Base-by-base conservation (phyloP, 2,113 vertebrate species). In the Aplodontia rufa region DNA sequence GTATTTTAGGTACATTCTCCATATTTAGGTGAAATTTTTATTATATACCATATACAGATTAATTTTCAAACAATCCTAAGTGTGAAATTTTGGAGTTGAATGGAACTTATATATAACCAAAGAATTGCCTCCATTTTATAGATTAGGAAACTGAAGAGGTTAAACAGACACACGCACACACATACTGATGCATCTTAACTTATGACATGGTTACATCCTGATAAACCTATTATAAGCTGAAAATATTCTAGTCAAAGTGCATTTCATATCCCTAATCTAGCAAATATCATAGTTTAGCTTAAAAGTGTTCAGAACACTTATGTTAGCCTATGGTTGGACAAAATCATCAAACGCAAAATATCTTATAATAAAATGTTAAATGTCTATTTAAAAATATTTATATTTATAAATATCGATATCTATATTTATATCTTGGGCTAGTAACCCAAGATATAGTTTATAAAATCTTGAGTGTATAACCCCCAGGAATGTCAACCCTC, bases 11-110 rank as follows among this genome's bases (percentile, higher is more conserved):
- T 40, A 88, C 26, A 76, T 81, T 53, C 9, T 66, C 19, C 19
- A 72, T 69, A 60, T 58, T 85, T 91, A 86, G 47, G 49, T 87
- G 11, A 83, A 89, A 55, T 32, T 80, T 92, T 96, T 93, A 86
- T 89, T 86, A 88, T 82, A 60, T 32, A 69, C 5, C 14, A 96
- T 40, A 83, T n/a, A 69, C 13, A 92, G 51, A 81, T 51, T 75
- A 89, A 94, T 90, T 90, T 97, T 92, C 71, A 88, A 60, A 51
- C 81, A 81, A 69, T 78, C 17, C 60, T 93, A 91, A 71, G 53
- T 40, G 68, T 40, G 58, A 90, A 87, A 94, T 72, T 86, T 89
- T 93, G 26, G 16, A 92, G 32, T 88, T 71, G 22, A 28, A 95
- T 83, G 81, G 24, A 85, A 90, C 37, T 86, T 35, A 83, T 1